phyloP scores from a whole-genome alignment of 1,140 invertebrate species.

The Charaxes varanes region DNA sequence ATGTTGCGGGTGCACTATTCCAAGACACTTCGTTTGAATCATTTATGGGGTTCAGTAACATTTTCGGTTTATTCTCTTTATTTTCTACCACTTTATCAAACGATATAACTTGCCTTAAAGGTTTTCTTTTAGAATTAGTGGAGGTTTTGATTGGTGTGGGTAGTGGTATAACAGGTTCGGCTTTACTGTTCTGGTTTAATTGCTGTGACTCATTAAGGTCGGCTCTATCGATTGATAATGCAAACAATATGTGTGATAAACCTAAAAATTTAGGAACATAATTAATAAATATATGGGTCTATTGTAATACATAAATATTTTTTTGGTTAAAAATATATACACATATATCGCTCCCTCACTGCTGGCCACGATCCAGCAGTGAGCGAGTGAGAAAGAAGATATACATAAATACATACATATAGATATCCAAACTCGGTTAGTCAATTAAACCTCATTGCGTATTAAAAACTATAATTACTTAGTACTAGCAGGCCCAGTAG shows the following conservation, averaged over 20 bases:
- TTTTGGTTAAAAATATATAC: too few species aligned
- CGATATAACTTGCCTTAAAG: constrained; percentile 66
- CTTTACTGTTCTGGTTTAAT: constrained; percentile 56
- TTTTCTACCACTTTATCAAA: constrained; percentile 70
- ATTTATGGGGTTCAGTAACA: constrained; percentile 32
- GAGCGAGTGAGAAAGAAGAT: too few species aligned
- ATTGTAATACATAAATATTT: too few species aligned
- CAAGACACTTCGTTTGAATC: constrained; percentile 34
- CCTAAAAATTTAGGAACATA: constrained; percentile 69
- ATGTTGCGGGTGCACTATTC: constrained; percentile 78
- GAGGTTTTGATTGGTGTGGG: constrained; percentile 57
- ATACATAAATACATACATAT: too few species aligned
- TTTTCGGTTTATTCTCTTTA: constrained; percentile 27
- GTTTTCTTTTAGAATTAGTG: constrained; percentile 56
- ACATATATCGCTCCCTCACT: too few species aligned
- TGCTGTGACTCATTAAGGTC: constrained; percentile 81
- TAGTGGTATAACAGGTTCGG: constrained; percentile 75
- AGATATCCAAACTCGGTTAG: too few species aligned
- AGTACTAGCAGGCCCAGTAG: too few species aligned
- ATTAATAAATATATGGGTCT: constrained; percentile 8
- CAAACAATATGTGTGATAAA: constrained; percentile 90
- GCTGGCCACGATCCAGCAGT: too few species aligned
- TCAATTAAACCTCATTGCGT: too few species aligned
- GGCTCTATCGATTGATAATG: constrained; percentile 90
- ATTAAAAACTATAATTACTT: too few species aligned